Base-by-base conservation (phyloP, 2,888 invertebrate species). In the Onchidella celtica region DNA sequence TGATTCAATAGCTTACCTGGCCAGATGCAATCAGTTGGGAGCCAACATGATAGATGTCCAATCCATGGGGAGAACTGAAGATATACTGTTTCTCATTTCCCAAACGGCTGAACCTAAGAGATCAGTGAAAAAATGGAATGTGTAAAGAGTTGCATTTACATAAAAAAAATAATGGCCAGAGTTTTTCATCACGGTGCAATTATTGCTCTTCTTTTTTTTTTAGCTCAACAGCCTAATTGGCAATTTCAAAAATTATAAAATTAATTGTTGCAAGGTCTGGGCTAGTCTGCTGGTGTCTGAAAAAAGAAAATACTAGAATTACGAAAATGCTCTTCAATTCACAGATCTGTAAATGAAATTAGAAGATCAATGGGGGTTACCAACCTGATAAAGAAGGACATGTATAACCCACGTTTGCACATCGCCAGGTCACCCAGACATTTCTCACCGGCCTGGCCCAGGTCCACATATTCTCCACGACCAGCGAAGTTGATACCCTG, bases 371-470 rank as follows among this genome's bases (percentile, higher is more conserved):
- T n/a, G n/a, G n/a, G n/a, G n/a, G n/a, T n/a, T n/a, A n/a, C n/a
- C 78, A 90, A 91, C 29, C 86, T 87, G 27, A 91, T 84, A 91
- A 92, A 93, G 55, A 89, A 86, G 4, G 90, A 87, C 1, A 91
- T 80, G 21, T 89, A 90, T 70, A 92, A 85, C 1, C 93, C 93
- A 78, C 90, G 88, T 38, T 85, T 74, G 79, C 93, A 93, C 1
- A 85, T 78, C 4, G 83, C 79, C 21, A 91, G 86, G 79, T 92
- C 88, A 21, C 90, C 91, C 24, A 91, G 79, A 81, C 93, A 93
- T 2, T 90, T 86, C 27, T 87, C 87, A 4, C 82, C 68, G 57
- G 90, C 87, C 47, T 89, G 84, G 0, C 89, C 90, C 6, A 90
- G 77, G 74, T 90, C 89, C 9, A 92, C 82, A 78, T 91, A 90